phyloP scores from a whole-genome alignment of 2,797 vertebrate genomes.

The Arrhamphus sclerolepis region DNA sequence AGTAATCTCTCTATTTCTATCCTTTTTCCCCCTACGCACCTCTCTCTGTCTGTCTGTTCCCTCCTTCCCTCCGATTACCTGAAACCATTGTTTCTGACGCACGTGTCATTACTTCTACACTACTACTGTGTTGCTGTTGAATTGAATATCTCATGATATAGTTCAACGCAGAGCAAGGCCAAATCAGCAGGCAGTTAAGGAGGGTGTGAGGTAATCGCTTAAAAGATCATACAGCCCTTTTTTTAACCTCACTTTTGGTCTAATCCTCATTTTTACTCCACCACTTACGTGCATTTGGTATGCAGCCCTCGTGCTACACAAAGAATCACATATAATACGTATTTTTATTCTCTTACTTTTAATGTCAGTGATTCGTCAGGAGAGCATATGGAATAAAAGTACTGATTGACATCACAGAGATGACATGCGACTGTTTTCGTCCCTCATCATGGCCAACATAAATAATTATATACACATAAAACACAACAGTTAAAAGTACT shows the following conservation, averaged over 20 bases:
- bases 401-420: slow-evolving; percentile 8
- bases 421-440: slow-evolving; percentile 10
- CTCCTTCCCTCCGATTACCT: slow-evolving; percentile 39
- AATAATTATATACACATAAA: slow-evolving; percentile 45
- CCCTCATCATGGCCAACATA: slow-evolving; percentile 45
- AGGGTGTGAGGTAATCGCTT: slow-evolving; percentile 35
- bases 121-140: background rate
- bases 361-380: background rate
- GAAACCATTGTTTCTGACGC: slow-evolving; percentile 26
- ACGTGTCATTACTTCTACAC: slow-evolving; percentile 32
- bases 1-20: slow-evolving; percentile 83
- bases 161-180: background rate
- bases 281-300: slow-evolving; percentile 5
- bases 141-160: slow-evolving; percentile 14
- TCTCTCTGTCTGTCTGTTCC: slow-evolving; percentile 32
- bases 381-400: slow-evolving; percentile 15
- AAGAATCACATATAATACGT: slow-evolving; percentile 31
- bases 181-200: slow-evolving; percentile 29
- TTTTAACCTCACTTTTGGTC: slow-evolving; percentile 24
- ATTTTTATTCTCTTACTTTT: slow-evolving; percentile 41
- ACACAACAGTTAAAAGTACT: slow-evolving; percentile 14
- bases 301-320: background rate
- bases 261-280: slow-evolving; percentile 12
- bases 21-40: slow-evolving; percentile 46
- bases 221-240: slow-evolving; percentile 16